Evolutionary conservation across 2,113 vertebrate genomes (phyloP).

Genomic region (Myxocyprinus asiaticus): DNA sequence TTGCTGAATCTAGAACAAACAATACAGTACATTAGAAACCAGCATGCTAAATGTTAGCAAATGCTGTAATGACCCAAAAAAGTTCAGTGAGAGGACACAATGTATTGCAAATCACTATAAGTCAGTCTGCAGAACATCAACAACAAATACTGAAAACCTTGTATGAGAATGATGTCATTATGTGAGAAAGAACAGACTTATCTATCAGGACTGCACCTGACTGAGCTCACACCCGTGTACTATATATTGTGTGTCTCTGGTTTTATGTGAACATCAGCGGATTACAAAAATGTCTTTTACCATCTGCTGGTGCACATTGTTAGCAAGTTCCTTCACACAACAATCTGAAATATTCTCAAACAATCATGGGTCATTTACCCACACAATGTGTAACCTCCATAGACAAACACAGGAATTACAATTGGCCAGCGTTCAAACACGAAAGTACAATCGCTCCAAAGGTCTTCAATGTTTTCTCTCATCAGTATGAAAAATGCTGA

Average conservation of each 20-base stretch:
- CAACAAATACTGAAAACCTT: constrained; percentile 8
- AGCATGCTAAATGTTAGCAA: constrained; percentile 5
- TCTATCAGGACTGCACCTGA: constrained; percentile 40
- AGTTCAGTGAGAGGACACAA: neutral
- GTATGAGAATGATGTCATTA: neutral
- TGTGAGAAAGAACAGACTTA: constrained; percentile 16
- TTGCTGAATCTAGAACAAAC: neutral
- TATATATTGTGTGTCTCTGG: constrained; percentile 44
- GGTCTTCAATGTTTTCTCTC: constrained; percentile 5
- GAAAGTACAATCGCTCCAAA: constrained; percentile 22
- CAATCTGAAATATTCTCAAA: constrained; percentile 48
- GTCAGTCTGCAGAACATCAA: neutral
- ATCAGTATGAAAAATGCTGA: neutral
- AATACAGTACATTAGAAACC: neutral
- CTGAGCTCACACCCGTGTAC: constrained; percentile 46
- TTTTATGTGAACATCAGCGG: constrained; percentile 45
- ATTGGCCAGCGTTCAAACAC: constrained; percentile 37
- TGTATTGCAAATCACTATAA: neutral
- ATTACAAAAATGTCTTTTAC: constrained; percentile 52
- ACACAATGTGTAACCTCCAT: constrained; percentile 39
- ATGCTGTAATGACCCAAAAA: constrained; percentile 15
- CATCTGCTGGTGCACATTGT: constrained; percentile 56
- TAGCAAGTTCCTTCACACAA: constrained; percentile 53
- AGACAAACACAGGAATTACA: constrained; percentile 58
- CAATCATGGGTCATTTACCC: constrained; percentile 52